Base-by-base conservation (phyloP, 2,797 vertebrate species). In the Lagocephalus sceleratus region DNA sequence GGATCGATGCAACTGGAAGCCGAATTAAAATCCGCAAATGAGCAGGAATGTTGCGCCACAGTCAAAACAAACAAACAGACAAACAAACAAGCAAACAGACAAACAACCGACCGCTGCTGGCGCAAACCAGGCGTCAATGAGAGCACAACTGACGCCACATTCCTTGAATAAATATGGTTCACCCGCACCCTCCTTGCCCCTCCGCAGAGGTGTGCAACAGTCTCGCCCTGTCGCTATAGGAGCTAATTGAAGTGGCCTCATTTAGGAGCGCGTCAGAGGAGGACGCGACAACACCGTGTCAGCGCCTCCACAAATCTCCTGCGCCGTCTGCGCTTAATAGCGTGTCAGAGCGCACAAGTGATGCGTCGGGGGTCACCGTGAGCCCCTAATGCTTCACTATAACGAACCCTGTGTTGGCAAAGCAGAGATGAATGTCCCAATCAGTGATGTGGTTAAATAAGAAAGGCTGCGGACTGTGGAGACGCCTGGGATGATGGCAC, bases 201-300 rank as follows among this genome's bases (percentile, higher is more conserved):
- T 42, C 32, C 17, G 29, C 35, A 26, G 63, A 76, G 67, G 76
- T 81, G 76, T 57, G 69, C 84, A 57, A 78, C 78, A 70, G 73
- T 68, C 54, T 58, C 78, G 63, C 42, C 76, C 62, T 76, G 79
- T 79, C 72, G 47, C 82, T 20, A 44, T 60, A 64, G 71, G 75
- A 84, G 76, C 86, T 90, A 91, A 92, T 88, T 90, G 85, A 84
- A 83, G 80, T 81, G 85, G 87, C 85, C 84, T 87, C 88, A 84
- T 91, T 91, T 90, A 91, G 86, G 81, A 78, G 69, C 72, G 73
- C 84, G 85, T 89, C 88, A 88, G 76, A 77, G 42, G 60, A 67
- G 63, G 81, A 86, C 74, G 63, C 69, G 69, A 85, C 85, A 82
- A 72, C 84, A 83, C 78, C 82, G 76, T 75, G 88, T 87, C 87